These are phyloP conservation scores for Phacellophora camtschatica DNA, from an alignment of 30 jellyfish, hydroid and myxozoan species.

Conservation along the genomic window DNA sequence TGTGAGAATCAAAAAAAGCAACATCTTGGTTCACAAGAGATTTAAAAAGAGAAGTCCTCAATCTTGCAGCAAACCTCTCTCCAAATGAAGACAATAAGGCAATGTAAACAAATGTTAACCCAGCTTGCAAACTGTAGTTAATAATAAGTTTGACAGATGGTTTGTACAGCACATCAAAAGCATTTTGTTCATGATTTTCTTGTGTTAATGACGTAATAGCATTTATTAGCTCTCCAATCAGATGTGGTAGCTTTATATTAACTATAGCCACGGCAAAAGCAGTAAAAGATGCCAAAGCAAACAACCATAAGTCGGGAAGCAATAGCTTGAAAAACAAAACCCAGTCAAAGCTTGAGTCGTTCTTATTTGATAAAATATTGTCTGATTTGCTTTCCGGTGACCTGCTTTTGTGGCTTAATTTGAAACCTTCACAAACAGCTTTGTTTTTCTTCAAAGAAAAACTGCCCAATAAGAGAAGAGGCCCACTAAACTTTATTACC, in stretches of 20 bases:
- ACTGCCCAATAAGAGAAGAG: not conserved
- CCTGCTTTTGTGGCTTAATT: constrained; percentile 72
- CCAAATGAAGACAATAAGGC: constrained; percentile 93
- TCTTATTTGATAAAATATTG: not conserved
- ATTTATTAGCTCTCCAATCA: constrained; percentile 88
- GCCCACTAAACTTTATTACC: constrained; percentile 7
- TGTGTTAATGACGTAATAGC: constrained; percentile 64
- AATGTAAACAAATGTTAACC: constrained; percentile 72
- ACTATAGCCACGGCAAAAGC: constrained; percentile 97
- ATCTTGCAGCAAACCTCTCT: constrained; percentile 93
- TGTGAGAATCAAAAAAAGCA: constrained; percentile 93
- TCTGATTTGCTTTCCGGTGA: not conserved
- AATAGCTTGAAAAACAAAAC: constrained; percentile 46
- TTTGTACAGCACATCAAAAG: constrained; percentile 54
- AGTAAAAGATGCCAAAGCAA: constrained; percentile 74
- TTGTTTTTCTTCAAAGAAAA: not conserved
- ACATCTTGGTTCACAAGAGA: constrained; percentile 82
- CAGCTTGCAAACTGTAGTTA: constrained; percentile 79
- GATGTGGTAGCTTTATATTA: constrained; percentile 77
- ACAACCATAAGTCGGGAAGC: constrained; percentile 79
- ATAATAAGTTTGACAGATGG: constrained; percentile 76
- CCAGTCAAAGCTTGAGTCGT: constrained; percentile 76
- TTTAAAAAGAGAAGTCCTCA: constrained; percentile 69
- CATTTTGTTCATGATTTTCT: not conserved
- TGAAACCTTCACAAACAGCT: constrained; percentile 78